phyloP scores from a whole-genome alignment of 2,888 invertebrate genomes.

The Melanchra persicariae region DNA sequence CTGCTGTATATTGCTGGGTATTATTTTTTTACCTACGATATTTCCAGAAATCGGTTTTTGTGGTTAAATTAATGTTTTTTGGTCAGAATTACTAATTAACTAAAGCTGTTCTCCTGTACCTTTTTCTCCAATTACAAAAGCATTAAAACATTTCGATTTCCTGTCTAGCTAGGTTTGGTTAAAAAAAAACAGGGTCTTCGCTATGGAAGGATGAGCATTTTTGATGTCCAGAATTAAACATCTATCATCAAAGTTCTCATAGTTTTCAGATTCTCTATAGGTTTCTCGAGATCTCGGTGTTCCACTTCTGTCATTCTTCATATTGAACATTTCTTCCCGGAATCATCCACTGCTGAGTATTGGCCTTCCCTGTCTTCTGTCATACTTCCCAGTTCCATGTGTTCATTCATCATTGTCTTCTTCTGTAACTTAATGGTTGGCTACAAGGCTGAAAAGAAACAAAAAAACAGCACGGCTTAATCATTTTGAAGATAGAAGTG shows the following conservation, averaged over 20 bases:
- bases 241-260: neutral
- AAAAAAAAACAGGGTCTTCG: neutral
- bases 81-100: neutral
- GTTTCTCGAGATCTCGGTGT: no score
- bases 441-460: neutral
- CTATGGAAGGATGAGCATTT: no score
- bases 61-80: neutral
- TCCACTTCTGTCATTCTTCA: neutral
- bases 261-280: neutral
- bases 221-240: no score
- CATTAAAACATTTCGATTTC: neutral
- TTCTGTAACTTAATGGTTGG: no score
- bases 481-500: slow-evolving; percentile 4
- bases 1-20: neutral
- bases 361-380: no score
- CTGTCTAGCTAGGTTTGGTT: neutral
- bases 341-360: neutral
- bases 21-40: neutral
- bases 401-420: no score
- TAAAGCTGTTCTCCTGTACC: neutral
- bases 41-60: neutral
- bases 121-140: neutral
- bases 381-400: no score
- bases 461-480: neutral
- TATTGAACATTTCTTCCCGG: no score